Evolutionary conservation across 2,888 invertebrate genomes (phyloP).

Genomic region (Tyria jacobaeae): DNA sequence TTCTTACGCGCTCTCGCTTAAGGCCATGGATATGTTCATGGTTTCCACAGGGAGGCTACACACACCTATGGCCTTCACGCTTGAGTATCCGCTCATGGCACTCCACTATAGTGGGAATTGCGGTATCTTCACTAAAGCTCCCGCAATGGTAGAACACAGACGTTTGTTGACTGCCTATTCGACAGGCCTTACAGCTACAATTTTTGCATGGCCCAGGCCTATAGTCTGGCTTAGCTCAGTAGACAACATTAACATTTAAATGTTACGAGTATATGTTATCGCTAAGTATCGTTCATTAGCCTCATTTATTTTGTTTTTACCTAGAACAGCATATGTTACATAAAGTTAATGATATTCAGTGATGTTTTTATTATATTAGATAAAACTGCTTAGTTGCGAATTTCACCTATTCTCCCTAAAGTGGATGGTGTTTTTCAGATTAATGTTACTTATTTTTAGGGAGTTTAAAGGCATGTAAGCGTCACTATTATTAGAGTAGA

Average conservation of each 20-base stretch:
- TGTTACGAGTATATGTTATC: background rate
- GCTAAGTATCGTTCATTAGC: background rate
- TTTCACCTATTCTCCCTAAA: conserved; percentile 38
- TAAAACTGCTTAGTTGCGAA: conserved; percentile 42
- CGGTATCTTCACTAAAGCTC: too few species aligned
- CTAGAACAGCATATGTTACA: background rate
- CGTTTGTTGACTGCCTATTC: too few species aligned
- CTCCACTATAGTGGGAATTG: too few species aligned
- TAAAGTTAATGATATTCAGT: background rate
- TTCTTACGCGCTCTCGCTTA: too few species aligned
- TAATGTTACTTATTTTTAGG: background rate
- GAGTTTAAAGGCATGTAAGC: conserved; percentile 31
- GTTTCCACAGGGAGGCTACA: too few species aligned
- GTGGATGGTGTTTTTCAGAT: conserved; percentile 25
- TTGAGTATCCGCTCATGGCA: too few species aligned
- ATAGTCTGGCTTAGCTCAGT: background rate
- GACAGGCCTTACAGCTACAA: too few species aligned
- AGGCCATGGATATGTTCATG: too few species aligned
- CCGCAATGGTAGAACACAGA: too few species aligned
- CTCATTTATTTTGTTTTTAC: background rate
- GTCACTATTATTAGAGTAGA: conserved; percentile 1
- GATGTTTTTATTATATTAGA: conserved; percentile 31
- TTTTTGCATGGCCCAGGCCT: too few species aligned
- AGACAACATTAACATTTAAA: background rate
- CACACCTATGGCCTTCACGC: too few species aligned